Evolutionary conservation across 2,797 vertebrate species (phyloP).

Genomic region (Microcaecilia unicolor): DNA sequence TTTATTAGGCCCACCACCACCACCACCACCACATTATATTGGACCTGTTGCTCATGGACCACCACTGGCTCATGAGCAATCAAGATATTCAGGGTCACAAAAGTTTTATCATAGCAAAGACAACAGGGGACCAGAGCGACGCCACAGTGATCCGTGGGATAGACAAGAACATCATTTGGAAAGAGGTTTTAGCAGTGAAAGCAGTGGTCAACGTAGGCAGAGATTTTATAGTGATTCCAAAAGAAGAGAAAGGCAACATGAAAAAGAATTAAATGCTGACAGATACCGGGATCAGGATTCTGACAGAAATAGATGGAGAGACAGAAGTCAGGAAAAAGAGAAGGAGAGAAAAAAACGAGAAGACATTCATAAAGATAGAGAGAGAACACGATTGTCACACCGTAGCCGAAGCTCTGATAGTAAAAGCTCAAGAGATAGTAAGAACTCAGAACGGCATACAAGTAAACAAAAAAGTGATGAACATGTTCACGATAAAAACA

Average conservation of each 20-base stretch:
- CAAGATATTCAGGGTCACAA: constrained; percentile 56
- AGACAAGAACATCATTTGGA: constrained; percentile 61
- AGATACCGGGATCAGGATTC: constrained; percentile 59
- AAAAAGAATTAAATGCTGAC: constrained; percentile 57
- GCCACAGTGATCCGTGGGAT: constrained; percentile 78
- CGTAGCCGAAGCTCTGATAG: constrained; percentile 61
- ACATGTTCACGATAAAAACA: constrained; percentile 52
- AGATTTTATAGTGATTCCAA: constrained; percentile 71
- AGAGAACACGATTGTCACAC: constrained; percentile 45
- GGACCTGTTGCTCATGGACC: constrained; percentile 51
- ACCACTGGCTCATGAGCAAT: constrained; percentile 33
- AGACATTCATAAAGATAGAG: constrained; percentile 62
- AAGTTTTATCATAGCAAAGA: constrained; percentile 64
- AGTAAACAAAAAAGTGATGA: constrained; percentile 71
- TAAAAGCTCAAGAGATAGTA: constrained; percentile 54
- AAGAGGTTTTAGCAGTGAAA: constrained; percentile 59
- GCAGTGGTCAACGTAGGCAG: constrained; percentile 66
- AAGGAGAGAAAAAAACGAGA: constrained; percentile 59
- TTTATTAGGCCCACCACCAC: too few species aligned
- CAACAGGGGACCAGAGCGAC: constrained; percentile 65
- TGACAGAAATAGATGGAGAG: constrained; percentile 63
- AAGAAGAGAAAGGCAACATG: constrained; percentile 75
- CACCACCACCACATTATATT: constrained; percentile 53
- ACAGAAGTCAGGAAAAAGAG: constrained; percentile 59
- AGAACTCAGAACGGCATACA: constrained; percentile 61